Percentiles rank a stretch among this genome's conserved stretches.
phyloP scores from a whole-genome alignment of 2,113 vertebrate species.

The Heterocephalus glaber region DNA sequence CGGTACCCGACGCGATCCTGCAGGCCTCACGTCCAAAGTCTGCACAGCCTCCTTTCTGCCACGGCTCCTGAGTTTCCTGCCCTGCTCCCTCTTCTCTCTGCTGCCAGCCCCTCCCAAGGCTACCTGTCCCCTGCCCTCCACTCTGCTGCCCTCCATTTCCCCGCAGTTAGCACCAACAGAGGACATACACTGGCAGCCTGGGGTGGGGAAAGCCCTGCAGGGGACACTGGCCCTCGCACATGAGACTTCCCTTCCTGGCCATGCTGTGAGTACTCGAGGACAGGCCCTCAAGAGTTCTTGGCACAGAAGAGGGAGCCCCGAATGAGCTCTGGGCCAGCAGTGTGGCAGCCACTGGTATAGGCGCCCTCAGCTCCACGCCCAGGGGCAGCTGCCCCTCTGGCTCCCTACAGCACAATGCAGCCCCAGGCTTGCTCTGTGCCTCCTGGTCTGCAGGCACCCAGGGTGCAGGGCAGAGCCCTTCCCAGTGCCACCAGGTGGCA shows the following conservation, averaged over 20 bases:
- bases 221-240: accelerated
- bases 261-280: accelerated
- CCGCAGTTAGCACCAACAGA: accelerated
- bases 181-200: background rate
- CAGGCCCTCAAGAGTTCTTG: background rate
- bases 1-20: accelerated
- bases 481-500: background rate
- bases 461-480: background rate
- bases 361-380: background rate
- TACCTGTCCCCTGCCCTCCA: accelerated
- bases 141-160: background rate
- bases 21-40: accelerated
- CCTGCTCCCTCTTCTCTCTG: too few species aligned
- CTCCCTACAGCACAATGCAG: background rate
- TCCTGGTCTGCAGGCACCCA: background rate
- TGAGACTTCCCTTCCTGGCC: background rate
- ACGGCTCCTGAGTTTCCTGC: accelerated
- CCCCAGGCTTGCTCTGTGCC: accelerated
- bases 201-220: accelerated
- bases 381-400: background rate
- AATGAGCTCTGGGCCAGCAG: background rate
- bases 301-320: background rate
- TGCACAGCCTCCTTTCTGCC: accelerated
- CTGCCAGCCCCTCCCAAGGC: too few species aligned
- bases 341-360: background rate